Percentiles rank a stretch among this genome's conserved stretches.
Conservation (phyloP, 2,113 vertebrate species). For the Illadopsis cleaveri region DNA sequence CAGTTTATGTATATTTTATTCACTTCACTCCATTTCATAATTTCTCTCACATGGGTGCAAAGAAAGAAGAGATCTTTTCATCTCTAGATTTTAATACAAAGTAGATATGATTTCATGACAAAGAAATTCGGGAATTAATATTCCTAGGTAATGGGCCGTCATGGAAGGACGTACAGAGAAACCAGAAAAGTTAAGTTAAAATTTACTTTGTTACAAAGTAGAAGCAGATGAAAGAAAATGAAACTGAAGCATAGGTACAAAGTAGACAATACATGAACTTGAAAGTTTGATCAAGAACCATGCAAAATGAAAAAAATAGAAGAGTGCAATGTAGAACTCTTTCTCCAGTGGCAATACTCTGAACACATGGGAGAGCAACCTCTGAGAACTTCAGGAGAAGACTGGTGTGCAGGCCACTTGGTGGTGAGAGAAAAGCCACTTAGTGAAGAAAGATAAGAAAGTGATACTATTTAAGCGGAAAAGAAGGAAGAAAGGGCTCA, state of each 20-base stretch:
- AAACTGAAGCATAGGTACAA: neutral
- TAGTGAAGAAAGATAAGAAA: neutral
- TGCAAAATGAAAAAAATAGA: neutral
- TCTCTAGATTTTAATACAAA: neutral
- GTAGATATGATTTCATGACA: neutral
- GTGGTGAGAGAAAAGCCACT: neutral
- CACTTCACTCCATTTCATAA: neutral
- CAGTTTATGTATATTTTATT: neutral
- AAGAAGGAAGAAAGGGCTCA: neutral
- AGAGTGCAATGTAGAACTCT: neutral
- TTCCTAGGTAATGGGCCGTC: neutral
- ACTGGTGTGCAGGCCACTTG: neutral
- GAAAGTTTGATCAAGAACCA: neutral
- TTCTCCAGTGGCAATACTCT: neutral
- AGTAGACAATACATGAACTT: neutral
- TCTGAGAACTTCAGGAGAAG: neutral
- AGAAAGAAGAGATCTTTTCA: neutral
- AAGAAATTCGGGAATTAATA: neutral
- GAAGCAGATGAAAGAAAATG: neutral
- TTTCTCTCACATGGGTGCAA: neutral
- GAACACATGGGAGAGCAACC: neutral
- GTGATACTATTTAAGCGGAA: neutral
- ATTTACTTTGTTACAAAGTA: neutral
- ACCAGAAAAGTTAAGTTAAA: neutral
- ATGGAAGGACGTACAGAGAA: neutral